These are phyloP conservation scores for Agonopterix heracliana DNA, from an alignment of 2,888 invertebrate species.

Conservation along the genomic window DNA sequence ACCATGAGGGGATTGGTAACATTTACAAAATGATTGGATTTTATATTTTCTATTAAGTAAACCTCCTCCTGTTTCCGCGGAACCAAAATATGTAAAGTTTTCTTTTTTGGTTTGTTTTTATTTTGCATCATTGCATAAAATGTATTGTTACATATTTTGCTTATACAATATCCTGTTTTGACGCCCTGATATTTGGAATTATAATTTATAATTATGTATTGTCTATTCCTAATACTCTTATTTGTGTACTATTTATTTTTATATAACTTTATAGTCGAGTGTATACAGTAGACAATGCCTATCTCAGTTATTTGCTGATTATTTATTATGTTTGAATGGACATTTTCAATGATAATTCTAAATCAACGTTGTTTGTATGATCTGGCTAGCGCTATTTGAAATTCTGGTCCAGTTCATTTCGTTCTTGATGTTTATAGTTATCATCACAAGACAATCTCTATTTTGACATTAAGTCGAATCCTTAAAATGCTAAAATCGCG, in stretches of 20 bases:
- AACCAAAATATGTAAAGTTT: constrained; percentile 29
- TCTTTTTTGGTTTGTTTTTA: constrained; percentile 24
- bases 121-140: constrained; percentile 22
- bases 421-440: background rate
- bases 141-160: constrained; percentile 29
- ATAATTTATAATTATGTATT: constrained; percentile 26
- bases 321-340: background rate
- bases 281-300: constrained; percentile 6
- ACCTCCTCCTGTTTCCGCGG: constrained; percentile 73
- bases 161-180: constrained; percentile 35
- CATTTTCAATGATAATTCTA: background rate
- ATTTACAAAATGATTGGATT: constrained; percentile 26
- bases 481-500: constrained; percentile 17
- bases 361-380: background rate
- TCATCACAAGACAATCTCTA: background rate
- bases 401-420: background rate
- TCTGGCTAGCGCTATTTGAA: too few species aligned
- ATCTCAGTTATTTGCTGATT: constrained; percentile 13
- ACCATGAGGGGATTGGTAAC: constrained; percentile 65
- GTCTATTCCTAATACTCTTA: constrained; percentile 23
- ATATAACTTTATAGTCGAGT: constrained; percentile 17
- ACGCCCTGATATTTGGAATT: constrained; percentile 59
- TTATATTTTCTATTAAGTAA: constrained; percentile 45
- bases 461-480: background rate
- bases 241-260: constrained; percentile 23